A percentile compares a stretch with the other conserved stretches of the same genome.
phyloP scores from a whole-genome alignment of 1,140 invertebrate genomes.

The Orchesella cincta region DNA sequence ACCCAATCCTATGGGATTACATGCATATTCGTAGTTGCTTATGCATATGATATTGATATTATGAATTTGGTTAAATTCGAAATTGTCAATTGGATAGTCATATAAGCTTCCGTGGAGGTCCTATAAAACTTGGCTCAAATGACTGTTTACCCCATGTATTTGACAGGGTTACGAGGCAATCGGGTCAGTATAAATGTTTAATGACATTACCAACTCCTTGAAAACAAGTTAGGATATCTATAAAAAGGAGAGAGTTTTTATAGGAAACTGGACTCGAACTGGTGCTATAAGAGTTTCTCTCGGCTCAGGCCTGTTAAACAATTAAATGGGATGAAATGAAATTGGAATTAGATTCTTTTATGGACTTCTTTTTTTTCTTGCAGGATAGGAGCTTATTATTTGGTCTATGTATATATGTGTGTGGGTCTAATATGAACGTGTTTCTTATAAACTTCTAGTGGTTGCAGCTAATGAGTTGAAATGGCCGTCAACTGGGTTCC shows the following conservation, averaged over 20 bases:
- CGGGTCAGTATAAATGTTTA: slow-evolving; percentile 30
- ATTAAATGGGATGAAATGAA: too few relatives aligned
- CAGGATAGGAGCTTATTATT: too few relatives aligned
- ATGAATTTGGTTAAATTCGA: not conserved
- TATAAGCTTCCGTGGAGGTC: slow-evolving; percentile 23
- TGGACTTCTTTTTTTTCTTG: too few relatives aligned
- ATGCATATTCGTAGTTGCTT: not conserved
- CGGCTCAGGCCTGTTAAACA: too few relatives aligned
- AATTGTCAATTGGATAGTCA: not conserved
- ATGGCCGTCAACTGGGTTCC: slow-evolving; percentile 93
- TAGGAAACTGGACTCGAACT: too few relatives aligned
- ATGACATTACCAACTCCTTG: slow-evolving; percentile 15
- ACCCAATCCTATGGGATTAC: not conserved
- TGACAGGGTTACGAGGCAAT: slow-evolving; percentile 27
- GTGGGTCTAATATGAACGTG: too few relatives aligned
- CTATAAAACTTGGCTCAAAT: slow-evolving; percentile 24
- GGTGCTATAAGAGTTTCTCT: too few relatives aligned
- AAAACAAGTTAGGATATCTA: slow-evolving; percentile 21
- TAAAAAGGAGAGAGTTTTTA: too few relatives aligned
- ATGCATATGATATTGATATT: not conserved
- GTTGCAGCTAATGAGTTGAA: slow-evolving; percentile 97
- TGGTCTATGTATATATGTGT: too few relatives aligned
- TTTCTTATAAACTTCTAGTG: slow-evolving; percentile 70
- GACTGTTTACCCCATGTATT: slow-evolving; percentile 20
- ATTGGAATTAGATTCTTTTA: too few relatives aligned